phyloP scores from a whole-genome alignment of 2,113 vertebrate genomes.

The Brienomyrus brachyistius region DNA sequence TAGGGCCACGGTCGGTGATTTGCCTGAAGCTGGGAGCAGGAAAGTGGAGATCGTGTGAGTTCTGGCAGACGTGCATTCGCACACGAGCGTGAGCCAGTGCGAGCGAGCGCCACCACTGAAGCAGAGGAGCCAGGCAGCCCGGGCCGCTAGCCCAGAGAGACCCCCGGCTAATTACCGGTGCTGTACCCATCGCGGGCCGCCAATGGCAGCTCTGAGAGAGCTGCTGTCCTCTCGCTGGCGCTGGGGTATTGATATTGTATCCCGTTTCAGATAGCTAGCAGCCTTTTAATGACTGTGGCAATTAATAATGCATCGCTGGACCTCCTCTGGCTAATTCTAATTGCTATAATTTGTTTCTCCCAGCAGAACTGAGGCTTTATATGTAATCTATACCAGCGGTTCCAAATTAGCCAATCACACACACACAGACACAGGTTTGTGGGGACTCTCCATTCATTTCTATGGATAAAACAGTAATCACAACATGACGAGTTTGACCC shows the following conservation, averaged over 20 bases:
- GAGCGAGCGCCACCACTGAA: not conserved
- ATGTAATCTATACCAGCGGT: constrained; percentile 46
- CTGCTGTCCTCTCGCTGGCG: constrained; percentile 36
- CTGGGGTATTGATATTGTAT: constrained; percentile 48
- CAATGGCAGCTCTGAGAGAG: constrained; percentile 21
- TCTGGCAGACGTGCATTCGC: not conserved
- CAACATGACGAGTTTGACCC: too few relatives aligned
- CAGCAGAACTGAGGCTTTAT: constrained; percentile 43
- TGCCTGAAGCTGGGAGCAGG: not conserved
- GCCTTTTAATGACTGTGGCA: constrained; percentile 51
- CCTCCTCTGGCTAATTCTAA: constrained; percentile 54
- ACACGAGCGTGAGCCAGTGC: not conserved
- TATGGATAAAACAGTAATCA: too few relatives aligned
- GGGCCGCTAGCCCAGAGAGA: constrained; percentile 6
- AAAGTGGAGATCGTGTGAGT: not conserved
- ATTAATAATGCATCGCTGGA: constrained; percentile 58
- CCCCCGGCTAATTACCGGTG: constrained; percentile 25
- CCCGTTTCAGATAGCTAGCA: constrained; percentile 50
- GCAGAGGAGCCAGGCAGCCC: not conserved
- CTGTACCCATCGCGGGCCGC: constrained; percentile 36
- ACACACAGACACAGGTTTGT: constrained; percentile 14
- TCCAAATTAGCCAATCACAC: constrained; percentile 31
- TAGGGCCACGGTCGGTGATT: not conserved
- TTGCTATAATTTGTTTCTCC: constrained; percentile 56
- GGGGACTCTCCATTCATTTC: too few relatives aligned